Conservation (phyloP, 2,888 invertebrate genomes). For the Piscicola geometra region DNA sequence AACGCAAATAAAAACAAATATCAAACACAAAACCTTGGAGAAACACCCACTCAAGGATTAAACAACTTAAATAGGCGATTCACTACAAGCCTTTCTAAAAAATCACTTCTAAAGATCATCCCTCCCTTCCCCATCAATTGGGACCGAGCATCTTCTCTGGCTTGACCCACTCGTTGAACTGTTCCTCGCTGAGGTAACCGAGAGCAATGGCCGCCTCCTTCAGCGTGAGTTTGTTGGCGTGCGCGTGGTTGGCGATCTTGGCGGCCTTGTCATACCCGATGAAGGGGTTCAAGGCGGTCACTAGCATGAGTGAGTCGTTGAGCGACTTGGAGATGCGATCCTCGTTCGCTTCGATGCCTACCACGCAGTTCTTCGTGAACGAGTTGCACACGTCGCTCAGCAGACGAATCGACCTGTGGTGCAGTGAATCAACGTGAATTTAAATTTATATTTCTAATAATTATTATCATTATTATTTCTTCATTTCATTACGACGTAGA, state of each 20-base stretch:
- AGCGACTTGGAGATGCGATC: slow-evolving; percentile 75
- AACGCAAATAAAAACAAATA: too few species aligned
- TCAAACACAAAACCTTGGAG: too few species aligned
- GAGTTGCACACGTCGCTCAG: slow-evolving; percentile 76
- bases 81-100: too few species aligned
- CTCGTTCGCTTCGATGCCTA: slow-evolving; percentile 57
- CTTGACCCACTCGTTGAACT: slow-evolving; percentile 84
- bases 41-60: too few species aligned
- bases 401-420: slow-evolving; percentile 66
- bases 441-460: too few species aligned
- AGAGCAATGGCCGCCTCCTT: slow-evolving; percentile 82
- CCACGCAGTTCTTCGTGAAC: slow-evolving; percentile 81
- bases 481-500: too few species aligned
- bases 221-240: slow-evolving; percentile 79
- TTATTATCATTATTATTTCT: too few species aligned
- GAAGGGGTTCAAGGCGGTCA: slow-evolving; percentile 92
- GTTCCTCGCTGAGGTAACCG: slow-evolving; percentile 69
- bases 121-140: slow-evolving; percentile 37
- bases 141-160: slow-evolving; percentile 74
- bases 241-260: slow-evolving; percentile 89
- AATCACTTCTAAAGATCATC: too few species aligned
- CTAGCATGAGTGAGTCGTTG: slow-evolving; percentile 91
- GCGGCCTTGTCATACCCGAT: slow-evolving; percentile 95
- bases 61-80: too few species aligned
- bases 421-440: too few species aligned